Evolutionary conservation across 2,113 vertebrate species (phyloP), one percentile per base, ranked within the genome.

Genomic region (Piaya cayana): DNA sequence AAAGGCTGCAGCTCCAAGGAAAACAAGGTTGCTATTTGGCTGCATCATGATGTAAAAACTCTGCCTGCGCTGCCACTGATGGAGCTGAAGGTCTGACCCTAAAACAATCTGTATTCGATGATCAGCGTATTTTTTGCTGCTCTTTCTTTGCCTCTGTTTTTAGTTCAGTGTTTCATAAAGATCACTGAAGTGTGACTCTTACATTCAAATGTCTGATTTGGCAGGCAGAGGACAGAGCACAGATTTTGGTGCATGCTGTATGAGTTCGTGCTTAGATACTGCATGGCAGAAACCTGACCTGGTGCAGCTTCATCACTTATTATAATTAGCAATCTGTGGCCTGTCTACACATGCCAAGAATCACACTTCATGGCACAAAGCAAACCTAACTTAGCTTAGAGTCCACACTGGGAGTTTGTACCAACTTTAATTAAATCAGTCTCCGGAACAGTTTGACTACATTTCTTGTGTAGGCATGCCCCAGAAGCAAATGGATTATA

Each of bases 301-400:
- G 60, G 42, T 74, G 64, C 79, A 90, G 88, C 86, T 93, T 83
- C 68, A 83, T 74, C 67, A 59, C 76, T 93, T 93, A 84, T 32
- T 86, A 53, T 88, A 93, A 95, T 96, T 88, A 93, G 71, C 79
- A 93, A 92, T 83, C 90, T 90, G 92, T 77, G 64, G 80, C 56
- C 64, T 70, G 60, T 52, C 82, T 95, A 11, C 71, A 88, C 76
- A 70, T 30, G 29, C 88, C 82, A 90, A 90, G 88, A 77, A 90
- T 90, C 79, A 74, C 75, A 93, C 82, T 90, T 90, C 64, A 50
- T 12, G 14, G 72, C 76, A 88, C 79, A 94, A 85, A 55, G 59
- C 43, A 94, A 95, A 86, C 30, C 16, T 64, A 82, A 76, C 76
- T 37, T 70, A 39, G 43, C 88, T 81, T 39, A 65, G 42, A 90